Evolutionary conservation across 2,888 invertebrate genomes (phyloP), one percentile per base, ranked within the genome.

Genomic region (Bellardia pandia): DNA sequence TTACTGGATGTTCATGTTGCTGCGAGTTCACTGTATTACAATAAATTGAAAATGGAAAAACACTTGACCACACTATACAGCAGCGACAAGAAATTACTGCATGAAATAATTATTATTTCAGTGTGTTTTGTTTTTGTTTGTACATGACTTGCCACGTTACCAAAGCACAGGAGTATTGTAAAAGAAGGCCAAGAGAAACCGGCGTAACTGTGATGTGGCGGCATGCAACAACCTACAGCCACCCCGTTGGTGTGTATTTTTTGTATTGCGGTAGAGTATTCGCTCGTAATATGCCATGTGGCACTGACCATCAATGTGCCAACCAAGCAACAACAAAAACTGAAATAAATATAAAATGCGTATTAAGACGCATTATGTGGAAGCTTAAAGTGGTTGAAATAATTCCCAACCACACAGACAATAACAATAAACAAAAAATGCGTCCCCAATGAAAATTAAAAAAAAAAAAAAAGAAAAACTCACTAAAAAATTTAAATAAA

Each of bases 341-440:
- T 53, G 0, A 77, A 78, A 86, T 86, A 78, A 85, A 88, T 86
- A 89, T 85, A 85, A 89, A 86, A 88, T 84, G 72, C 78, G 85
- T 86, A 88, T 89, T 88, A 88, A 87, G 77, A 82, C 84, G 83
- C 78, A 86, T 88, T 88, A 84, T 89, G 86, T 86, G 88, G 83
- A 84, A 85, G 80, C 83, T 86, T 85, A 87, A 88, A 88, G 86
- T 87, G 88, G 60, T 82, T 83, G 74, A 56, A 80, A 83, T 77
- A 75, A 80, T 51, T 83, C 77, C 64, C 80, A 83, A 75, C 66
- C 45, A 87, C 16, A 75, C 76, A 64, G 30, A 72, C 62, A 83
- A 66, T 48, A 68, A 77, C 53, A 66, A 72, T 60, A 45, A 64
- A 56, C 11, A 53, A 51, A 71, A 85, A 82, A 74, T 58, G 48